Evolutionary conservation across 2,113 vertebrate species (phyloP), one percentile per base, ranked within the genome.

Genomic region (Amblyornis subalaris): DNA sequence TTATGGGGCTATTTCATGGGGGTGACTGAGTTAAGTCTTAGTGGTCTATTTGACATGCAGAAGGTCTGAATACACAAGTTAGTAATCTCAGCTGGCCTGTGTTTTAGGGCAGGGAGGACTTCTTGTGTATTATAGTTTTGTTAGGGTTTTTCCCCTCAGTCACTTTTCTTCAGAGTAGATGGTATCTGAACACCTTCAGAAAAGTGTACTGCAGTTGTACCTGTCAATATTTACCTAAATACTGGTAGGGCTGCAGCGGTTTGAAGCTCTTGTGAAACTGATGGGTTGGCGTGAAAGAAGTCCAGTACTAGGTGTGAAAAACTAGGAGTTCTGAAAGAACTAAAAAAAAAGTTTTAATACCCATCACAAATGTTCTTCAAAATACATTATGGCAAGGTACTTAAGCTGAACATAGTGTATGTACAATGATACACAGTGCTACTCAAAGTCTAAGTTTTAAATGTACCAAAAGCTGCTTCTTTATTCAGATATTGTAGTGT

Each of bases 111-210:
- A 53, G 25, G 60, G 9, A 58, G 19, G 35, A 33, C 15, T 54
- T 85, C 18, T 36, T 73, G 25, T 57, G 5, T 65, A 10, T 47
- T 55, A 9, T 2, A 33, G 8, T 75, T 79, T 22, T 24, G 4
- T n/a, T 64, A 13, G 1, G 0, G 0, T 24, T 17, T 4, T 15
- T 7, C 3, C 5, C 38, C 18, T 3, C 18, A 15, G 0, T 36
- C 12, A 33, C 23, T 42, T 55, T 79, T 67, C 23, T 83, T 42
- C 13, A 69, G 11, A 65, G 76, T 40, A 45, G 35, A 22, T 79
- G 14, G n/a, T 15, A 26, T n/a, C 26, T 58, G 4, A 84, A 47
- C 26, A 44, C 24, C 66, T 85, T 13, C 54, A 83, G 29, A 64
- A 72, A 79, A 74, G 29, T 35, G 2, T 70, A 7, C 10, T 57